These are phyloP conservation scores for Melanotaenia boesemani DNA, from an alignment of 2,797 vertebrate genomes.

Conservation along the genomic window DNA sequence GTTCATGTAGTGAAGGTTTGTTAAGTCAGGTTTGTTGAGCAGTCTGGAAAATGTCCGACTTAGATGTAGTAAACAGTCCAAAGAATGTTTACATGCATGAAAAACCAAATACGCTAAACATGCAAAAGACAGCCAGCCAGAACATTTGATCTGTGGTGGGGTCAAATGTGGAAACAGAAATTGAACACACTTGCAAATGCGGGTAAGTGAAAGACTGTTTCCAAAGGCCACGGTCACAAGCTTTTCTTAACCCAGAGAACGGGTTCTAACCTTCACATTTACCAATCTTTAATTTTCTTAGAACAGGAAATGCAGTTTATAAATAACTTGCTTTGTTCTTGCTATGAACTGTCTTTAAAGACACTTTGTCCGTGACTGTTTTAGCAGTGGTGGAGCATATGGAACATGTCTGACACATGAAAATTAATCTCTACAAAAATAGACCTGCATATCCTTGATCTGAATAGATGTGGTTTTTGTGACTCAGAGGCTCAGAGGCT, in stretches of 20 bases:
- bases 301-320: slow-evolving; percentile 81
- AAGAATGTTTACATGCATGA: slow-evolving; percentile 41
- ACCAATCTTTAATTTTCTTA: slow-evolving; percentile 53
- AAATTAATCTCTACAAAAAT: neutral
- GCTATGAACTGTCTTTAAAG: slow-evolving; percentile 50
- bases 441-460: neutral
- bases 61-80: slow-evolving; percentile 40
- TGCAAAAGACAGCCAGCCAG: slow-evolving; percentile 26
- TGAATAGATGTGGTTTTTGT: neutral
- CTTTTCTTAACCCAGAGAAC: slow-evolving; percentile 9
- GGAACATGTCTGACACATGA: slow-evolving; percentile 10
- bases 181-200: slow-evolving; percentile 38
- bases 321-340: slow-evolving; percentile 77
- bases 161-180: slow-evolving; percentile 39
- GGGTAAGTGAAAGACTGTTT: slow-evolving; percentile 38
- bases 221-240: slow-evolving; percentile 28
- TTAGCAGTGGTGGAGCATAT: slow-evolving; percentile 2
- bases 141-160: slow-evolving; percentile 17
- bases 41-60: slow-evolving; percentile 17
- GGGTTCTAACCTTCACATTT: slow-evolving; percentile 10
- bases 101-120: slow-evolving; percentile 45
- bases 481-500: neutral
- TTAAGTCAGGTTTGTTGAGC: neutral
- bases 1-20: slow-evolving; percentile 11
- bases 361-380: slow-evolving; percentile 16